Base-by-base conservation (phyloP, 2,888 invertebrate species). In the Trachelus stipa region DNA sequence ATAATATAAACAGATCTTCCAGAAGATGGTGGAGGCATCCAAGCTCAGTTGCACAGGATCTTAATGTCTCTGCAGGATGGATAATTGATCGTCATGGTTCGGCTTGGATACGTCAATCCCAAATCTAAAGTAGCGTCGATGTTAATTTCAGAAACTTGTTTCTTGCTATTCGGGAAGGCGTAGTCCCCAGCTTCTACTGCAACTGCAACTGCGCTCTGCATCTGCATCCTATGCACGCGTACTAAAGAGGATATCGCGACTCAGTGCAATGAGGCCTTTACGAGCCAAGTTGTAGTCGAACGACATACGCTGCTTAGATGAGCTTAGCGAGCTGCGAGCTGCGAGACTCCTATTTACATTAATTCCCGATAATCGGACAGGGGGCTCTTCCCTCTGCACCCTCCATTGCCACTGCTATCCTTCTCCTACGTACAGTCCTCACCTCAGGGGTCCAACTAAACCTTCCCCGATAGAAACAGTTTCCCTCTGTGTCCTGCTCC, bases 301-400 rank as follows among this genome's bases (percentile, higher is more conserved):
- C 69, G 69, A 73, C 76, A 79, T 79, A 56, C 77, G 78, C 75
- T 82, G 83, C 84, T 86, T 85, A 84, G 82, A 79, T 81, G 81
- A 81, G 83, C 84, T 85, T 83, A 83, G 79, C 82, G 83, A 84
- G 80, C 79, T 79, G 79, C 73, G 81, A 80, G 76, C 81, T 56
- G 71, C 31, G 31, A 31, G 31, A 74, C 83, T 78, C 81, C 87
- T 85, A 87, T 88, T 88, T 87, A 86, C 88, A 87, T 87, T 87
- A 85, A 88, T 88, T 87, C 80, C 82, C 84, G 84, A 87, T 88
- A 86, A 87, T 88, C 86, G 87, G 87, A 85, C 86, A 82, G 83
- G 81, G 83, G 31, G 31, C 71, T 71, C 71, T 71, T 34, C 12
- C 12, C 71, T 23, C 71, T 23, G 23, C 56, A 56, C 15, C 56